Conservation (phyloP, 2,113 vertebrate species). For the Percina caprodes region DNA sequence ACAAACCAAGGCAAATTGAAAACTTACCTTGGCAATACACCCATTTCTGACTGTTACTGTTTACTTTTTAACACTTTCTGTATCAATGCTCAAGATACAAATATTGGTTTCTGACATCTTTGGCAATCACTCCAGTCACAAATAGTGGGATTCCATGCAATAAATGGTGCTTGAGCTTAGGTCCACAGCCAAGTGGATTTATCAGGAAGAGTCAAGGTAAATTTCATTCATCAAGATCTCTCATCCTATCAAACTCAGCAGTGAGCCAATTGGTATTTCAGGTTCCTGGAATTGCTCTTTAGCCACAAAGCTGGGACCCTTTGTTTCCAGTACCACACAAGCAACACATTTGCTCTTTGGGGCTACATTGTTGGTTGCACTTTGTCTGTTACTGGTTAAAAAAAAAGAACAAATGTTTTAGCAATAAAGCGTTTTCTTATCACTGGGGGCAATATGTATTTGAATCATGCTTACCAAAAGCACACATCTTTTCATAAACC, state of each 20-base stretch:
- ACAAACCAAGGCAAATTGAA: too few relatives aligned
- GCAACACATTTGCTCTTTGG: background rate
- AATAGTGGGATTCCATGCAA: slow-evolving; percentile 51
- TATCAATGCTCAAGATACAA: slow-evolving; percentile 34
- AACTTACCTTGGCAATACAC: too few relatives aligned
- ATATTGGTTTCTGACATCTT: slow-evolving; percentile 70
- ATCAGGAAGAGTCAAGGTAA: slow-evolving; percentile 77
- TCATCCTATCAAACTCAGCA: slow-evolving; percentile 71
- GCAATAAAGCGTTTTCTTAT: slow-evolving; percentile 1
- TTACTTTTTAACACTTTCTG: slow-evolving; percentile 41
- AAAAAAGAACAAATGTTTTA: slow-evolving; percentile 19
- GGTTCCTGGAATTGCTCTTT: slow-evolving; percentile 64
- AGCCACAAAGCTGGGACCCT: slow-evolving; percentile 37
- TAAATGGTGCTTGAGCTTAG: slow-evolving; percentile 58
- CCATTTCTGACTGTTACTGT: background rate
- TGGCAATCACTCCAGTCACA: slow-evolving; percentile 61
- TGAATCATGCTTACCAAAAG: slow-evolving; percentile 27
- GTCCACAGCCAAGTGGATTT: slow-evolving; percentile 70
- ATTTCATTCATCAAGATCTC: slow-evolving; percentile 76
- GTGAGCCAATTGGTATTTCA: slow-evolving; percentile 67
- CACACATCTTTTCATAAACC: slow-evolving; percentile 20
- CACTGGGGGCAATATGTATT: slow-evolving; percentile 21
- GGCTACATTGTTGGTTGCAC: slow-evolving; percentile 12
- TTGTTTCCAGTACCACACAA: slow-evolving; percentile 20
- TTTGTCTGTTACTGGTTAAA: background rate